Base-by-base conservation (phyloP, 1,140 invertebrate genomes). In the Zaprionus ghesquierei region DNA sequence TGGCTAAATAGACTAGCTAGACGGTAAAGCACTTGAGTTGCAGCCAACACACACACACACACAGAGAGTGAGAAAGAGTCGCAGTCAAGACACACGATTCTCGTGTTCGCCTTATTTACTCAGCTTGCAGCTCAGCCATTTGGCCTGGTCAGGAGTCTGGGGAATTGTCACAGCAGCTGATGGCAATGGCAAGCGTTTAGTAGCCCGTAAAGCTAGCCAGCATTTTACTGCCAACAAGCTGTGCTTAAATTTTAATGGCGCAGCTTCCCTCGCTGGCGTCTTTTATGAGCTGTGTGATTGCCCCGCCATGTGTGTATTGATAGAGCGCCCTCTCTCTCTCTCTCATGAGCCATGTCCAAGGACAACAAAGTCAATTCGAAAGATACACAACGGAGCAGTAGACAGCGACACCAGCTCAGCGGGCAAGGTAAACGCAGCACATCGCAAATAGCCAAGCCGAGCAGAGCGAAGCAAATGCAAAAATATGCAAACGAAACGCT, bases 261-360 rank as follows among this genome's bases (percentile, higher is more conserved):
- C 74, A 74, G 69, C 53, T 46, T 46, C 35, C 54, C 68, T 46
- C 49, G 63, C 53, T 25, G 63, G 82, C 76, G 71, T 82, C 84
- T 86, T 86, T 86, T 86, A 86, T 86, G 82, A 89, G 82, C 84
- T 86, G 82, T 86, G 79, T 82, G 82, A 86, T 87, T 86, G 82
- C 55, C 55, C 27, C 10, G n/a, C 44, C 44, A 68, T 77, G 59
- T 68, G 65, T 60, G 29, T 27, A 35, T 58, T 18, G 25, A 20
- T 41, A 41, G 35, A 41, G 35, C n/a, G 0, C 6, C 6, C 35
- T 15, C 35, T n/a, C 6, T 2, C 6, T 8, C 35, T 15, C 6
- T n/a, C 33, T 35, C 33, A 0, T n/a, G 35, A n/a, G 31, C 23
- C 55, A 60, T 53, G 31, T 35, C 56, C 66, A 73, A 50, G 66